Base-by-base conservation (phyloP, 2,888 invertebrate species). In the Papilio protenor region DNA sequence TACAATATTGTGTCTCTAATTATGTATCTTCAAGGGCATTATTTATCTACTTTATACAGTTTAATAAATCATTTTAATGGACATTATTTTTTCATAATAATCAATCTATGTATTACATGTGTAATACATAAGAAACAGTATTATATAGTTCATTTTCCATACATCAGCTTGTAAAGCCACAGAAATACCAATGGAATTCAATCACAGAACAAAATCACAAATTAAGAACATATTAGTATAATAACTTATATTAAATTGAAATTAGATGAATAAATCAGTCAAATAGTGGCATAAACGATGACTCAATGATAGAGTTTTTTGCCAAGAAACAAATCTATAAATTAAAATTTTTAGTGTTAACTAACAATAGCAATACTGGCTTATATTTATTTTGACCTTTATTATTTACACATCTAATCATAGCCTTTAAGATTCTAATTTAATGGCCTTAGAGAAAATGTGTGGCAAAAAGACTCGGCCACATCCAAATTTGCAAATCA, bases 221-320 rank as follows among this genome's bases (percentile, higher is more conserved):
- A 74, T 52, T 66, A 77, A 81, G 77, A 75, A 77, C 66, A 73
- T 64, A 70, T 69, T 73, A 73, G n/a, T 79, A 23, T 59, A 49
- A 40, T 40, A 47, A 47, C 33, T 47, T 76, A 75, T 75, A 71
- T 47, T 73, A 71, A 71, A 75, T 64, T 72, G 23, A 75, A 78
- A 71, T 72, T 69, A 75, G 8, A 75, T 23, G 61, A 57, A 81
- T 79, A 73, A 87, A 83, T 89, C 89, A 89, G 88, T 88, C 89
- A 84, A 84, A 84, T 81, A 86, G 87, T 89, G 86, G 86, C 86
- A 82, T 84, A 83, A 78, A 75, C 71, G 75, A 52, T 61, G 8
- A 72, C 52, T 47, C 14, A 73, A 69, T 23, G 47, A 75, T 64
- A 59, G 27, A 75, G 14, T 23, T 5, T 33, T 78, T 47, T 33